Evolutionary conservation across 2,113 vertebrate species (phyloP).

Genomic region (Cercopithecus mona): DNA sequence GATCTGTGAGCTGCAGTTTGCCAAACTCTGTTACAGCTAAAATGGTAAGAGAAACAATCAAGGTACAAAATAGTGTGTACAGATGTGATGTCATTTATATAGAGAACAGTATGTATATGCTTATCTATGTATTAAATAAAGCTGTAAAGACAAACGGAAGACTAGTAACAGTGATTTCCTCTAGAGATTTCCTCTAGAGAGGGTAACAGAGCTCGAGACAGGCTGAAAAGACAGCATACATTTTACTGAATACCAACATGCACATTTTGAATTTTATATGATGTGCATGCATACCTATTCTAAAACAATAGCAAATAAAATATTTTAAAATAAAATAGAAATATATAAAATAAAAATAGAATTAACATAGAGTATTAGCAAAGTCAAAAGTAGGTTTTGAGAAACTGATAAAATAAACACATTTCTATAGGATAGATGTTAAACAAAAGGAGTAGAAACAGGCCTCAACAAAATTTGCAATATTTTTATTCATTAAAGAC

Average conservation of each 20-base stretch:
- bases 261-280: not conserved
- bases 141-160: not conserved
- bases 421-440: not conserved
- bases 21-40: not conserved
- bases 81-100: not conserved
- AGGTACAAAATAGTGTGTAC: not conserved
- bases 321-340: not conserved
- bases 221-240: not conserved
- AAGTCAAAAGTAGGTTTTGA: not conserved
- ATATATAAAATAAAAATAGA: not conserved
- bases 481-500: not conserved
- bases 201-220: not conserved
- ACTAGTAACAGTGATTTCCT: not conserved
- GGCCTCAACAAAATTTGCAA: not conserved
- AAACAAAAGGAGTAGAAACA: not conserved
- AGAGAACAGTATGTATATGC: too few species aligned
- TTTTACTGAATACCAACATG: not conserved
- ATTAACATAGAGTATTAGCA: not conserved
- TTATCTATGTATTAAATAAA: not conserved
- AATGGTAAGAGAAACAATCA: not conserved
- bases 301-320: not conserved
- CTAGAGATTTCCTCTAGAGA: not conserved
- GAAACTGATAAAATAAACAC: not conserved
- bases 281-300: not conserved
- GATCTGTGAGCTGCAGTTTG: not conserved